Percentiles rank a stretch among this genome's conserved stretches.
phyloP scores from a whole-genome alignment of 2,797 vertebrate species.

The Tragelaphus eurycerus region DNA sequence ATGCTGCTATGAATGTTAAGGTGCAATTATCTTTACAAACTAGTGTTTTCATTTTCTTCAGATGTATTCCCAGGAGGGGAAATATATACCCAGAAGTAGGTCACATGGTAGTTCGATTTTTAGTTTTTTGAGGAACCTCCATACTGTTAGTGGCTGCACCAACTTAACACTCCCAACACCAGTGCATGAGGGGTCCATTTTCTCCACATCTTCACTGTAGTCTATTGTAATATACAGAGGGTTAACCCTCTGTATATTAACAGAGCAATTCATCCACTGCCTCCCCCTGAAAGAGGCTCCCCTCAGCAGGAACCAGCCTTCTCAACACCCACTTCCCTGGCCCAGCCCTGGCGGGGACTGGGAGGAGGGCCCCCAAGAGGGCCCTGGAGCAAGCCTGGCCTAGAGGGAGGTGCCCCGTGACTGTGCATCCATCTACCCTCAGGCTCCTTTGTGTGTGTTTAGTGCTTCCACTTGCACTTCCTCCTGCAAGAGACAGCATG shows the following conservation, averaged over 20 bases:
- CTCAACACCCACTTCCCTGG: background rate
- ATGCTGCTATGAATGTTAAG: background rate
- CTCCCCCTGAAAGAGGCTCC: background rate
- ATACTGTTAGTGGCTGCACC: background rate
- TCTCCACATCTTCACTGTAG: background rate
- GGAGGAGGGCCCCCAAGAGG: background rate
- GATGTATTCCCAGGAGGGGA: background rate
- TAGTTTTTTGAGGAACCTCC: background rate
- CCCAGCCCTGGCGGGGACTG: background rate
- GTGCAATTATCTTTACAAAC: background rate
- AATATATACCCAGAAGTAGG: background rate
- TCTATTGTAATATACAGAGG: background rate
- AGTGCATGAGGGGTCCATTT: background rate
- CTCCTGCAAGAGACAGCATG: background rate
- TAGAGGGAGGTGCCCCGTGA: background rate
- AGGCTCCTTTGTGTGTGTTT: background rate
- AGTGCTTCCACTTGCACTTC: background rate
- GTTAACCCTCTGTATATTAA: background rate
- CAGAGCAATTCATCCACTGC: background rate
- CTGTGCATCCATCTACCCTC: accelerated
- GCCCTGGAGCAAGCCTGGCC: background rate
- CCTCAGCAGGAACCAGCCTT: background rate
- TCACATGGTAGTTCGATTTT: background rate
- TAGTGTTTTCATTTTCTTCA: background rate
- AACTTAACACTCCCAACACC: background rate